phyloP scores from a whole-genome alignment of 2,113 vertebrate genomes.

The Melanerpes aurifrons region DNA sequence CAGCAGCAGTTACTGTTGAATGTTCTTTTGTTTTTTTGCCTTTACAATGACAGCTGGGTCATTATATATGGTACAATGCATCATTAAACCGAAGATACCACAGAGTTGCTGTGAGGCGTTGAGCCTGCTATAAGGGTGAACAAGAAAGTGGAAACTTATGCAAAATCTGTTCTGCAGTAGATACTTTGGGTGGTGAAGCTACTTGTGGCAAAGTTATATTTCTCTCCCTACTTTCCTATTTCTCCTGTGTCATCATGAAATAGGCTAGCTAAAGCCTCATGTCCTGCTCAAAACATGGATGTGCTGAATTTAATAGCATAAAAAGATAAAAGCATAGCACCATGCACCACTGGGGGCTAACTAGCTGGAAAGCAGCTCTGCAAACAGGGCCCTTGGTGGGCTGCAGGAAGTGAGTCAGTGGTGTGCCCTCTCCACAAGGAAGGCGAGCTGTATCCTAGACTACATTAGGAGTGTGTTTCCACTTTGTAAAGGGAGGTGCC shows the following conservation, averaged over 20 bases:
- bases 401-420: background rate
- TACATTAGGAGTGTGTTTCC: background rate
- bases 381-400: background rate
- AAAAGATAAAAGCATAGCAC: background rate
- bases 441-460: background rate
- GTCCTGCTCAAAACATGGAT: background rate
- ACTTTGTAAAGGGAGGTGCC: background rate
- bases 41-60: background rate
- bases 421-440: background rate
- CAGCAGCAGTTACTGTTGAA: background rate
- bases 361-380: background rate
- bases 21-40: background rate
- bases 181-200: background rate
- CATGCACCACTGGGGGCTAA: fast-evolving
- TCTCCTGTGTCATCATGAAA: background rate
- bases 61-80: background rate
- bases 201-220: background rate
- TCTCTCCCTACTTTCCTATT: background rate
- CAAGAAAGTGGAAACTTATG: background rate
- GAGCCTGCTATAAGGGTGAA: background rate
- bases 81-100: background rate
- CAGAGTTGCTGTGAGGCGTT: background rate
- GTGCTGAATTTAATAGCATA: background rate
- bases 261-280: background rate
- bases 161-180: background rate